Evolutionary conservation across 2,888 invertebrate genomes (phyloP).

Genomic region (Drosophila phalerata): DNA sequence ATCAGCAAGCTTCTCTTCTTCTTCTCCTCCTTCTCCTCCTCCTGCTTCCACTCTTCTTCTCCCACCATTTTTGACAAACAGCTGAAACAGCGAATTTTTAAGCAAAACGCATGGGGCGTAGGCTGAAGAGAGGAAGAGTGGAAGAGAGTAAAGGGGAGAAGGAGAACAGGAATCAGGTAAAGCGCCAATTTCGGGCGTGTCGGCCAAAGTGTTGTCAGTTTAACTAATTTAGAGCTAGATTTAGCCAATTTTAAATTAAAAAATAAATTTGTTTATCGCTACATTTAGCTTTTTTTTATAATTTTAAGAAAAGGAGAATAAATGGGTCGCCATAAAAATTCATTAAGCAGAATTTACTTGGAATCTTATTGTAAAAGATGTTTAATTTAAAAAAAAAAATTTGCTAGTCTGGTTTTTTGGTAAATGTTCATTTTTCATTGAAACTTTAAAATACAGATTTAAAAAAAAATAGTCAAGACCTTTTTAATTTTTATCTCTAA

Average conservation of each 20-base stretch:
- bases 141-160: neutral
- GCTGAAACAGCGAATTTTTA: conserved; percentile 42
- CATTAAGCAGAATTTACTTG: too few species aligned
- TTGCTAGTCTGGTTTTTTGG: too few species aligned
- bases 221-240: neutral
- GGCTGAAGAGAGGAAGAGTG: neutral
- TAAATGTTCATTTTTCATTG: too few species aligned
- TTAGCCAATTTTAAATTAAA: neutral
- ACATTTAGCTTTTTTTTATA: too few species aligned
- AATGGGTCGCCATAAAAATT: too few species aligned
- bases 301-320: too few species aligned
- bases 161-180: conserved; percentile 32
- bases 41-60: neutral
- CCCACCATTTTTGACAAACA: conserved; percentile 12
- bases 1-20: conserved; percentile 7
- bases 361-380: too few species aligned
- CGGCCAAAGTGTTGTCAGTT: conserved; percentile 19
- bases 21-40: neutral
- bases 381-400: too few species aligned
- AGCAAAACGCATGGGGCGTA: conserved; percentile 24
- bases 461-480: too few species aligned
- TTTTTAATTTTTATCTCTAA: too few species aligned
- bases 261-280: too few species aligned
- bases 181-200: conserved; percentile 49
- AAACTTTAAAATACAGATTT: too few species aligned